A percentile compares a stretch with the other conserved stretches of the same genome.
Conservation (phyloP, 2,797 vertebrate species). For the Hylomyscus alleni region DNA sequence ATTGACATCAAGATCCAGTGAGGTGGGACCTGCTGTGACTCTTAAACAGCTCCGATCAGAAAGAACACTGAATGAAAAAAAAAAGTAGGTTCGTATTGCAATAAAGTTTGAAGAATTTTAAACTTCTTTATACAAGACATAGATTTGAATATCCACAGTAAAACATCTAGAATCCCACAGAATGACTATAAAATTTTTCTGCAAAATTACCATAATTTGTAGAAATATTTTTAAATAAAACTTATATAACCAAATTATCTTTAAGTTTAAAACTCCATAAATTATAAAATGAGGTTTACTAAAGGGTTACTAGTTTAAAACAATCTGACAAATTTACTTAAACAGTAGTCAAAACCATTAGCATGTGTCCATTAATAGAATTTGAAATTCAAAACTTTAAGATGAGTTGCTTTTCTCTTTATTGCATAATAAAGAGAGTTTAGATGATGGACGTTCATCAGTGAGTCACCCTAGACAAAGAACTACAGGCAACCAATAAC, state of each 20-base stretch:
- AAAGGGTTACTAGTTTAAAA: slow-evolving; percentile 33
- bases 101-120: not conserved
- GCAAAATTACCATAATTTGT: not conserved
- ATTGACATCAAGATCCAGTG: slow-evolving; percentile 91
- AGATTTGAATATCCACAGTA: not conserved
- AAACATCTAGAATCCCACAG: not conserved
- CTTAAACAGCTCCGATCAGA: slow-evolving; percentile 95
- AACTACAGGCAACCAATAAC: not conserved
- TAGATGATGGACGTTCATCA: not conserved
- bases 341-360: slow-evolving; percentile 7
- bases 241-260: slow-evolving; percentile 3
- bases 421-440: not conserved
- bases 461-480: not conserved
- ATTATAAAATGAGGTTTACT: slow-evolving; percentile 49
- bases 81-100: not conserved
- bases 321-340: not conserved
- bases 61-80: slow-evolving; percentile 90
- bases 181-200: not conserved
- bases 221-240: slow-evolving; percentile 68
- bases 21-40: slow-evolving; percentile 88
- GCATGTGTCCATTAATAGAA: not conserved
- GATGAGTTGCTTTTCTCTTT: not conserved
- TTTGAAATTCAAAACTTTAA: slow-evolving; percentile 50
- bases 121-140: slow-evolving; percentile 24
- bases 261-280: slow-evolving; percentile 38